Evolutionary conservation across 2,113 vertebrate genomes (phyloP).

Genomic region (Caranx melampygus): DNA sequence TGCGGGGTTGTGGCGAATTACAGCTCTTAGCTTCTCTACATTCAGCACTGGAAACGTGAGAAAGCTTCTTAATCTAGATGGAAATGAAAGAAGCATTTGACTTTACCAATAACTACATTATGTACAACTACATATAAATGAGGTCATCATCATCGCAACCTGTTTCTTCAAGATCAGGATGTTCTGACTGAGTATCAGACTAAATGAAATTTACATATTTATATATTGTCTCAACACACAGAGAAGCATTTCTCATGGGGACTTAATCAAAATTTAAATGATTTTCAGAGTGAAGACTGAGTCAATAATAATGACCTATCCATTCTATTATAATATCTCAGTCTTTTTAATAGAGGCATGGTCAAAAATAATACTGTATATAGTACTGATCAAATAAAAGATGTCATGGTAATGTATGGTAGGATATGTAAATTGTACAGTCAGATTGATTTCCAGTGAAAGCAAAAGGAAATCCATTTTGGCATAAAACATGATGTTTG

Average conservation of each 20-base stretch:
- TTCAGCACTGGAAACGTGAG: background rate
- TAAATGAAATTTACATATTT: background rate
- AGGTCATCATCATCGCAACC: background rate
- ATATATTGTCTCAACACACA: background rate
- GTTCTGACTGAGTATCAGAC: constrained; percentile 7
- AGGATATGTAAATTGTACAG: no score
- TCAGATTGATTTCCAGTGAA: no score
- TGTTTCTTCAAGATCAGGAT: constrained; percentile 19
- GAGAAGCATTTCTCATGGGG: background rate
- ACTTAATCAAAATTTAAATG: background rate
- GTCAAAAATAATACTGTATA: no score
- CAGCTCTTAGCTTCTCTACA: background rate
- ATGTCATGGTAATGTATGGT: no score
- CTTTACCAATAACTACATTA: constrained; percentile 23
- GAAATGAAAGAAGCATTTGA: background rate
- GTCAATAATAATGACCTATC: no score
- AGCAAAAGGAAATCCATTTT: no score
- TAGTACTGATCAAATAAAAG: no score
- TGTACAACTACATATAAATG: background rate
- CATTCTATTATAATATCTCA: no score
- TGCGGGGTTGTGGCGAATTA: background rate
- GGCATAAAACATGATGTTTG: no score
- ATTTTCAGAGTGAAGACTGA: no score
- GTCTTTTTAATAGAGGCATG: no score
- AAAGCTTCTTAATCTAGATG: background rate